These are phyloP conservation scores for Zeus faber DNA, from an alignment of 2,113 vertebrate species.

Conservation along the genomic window DNA sequence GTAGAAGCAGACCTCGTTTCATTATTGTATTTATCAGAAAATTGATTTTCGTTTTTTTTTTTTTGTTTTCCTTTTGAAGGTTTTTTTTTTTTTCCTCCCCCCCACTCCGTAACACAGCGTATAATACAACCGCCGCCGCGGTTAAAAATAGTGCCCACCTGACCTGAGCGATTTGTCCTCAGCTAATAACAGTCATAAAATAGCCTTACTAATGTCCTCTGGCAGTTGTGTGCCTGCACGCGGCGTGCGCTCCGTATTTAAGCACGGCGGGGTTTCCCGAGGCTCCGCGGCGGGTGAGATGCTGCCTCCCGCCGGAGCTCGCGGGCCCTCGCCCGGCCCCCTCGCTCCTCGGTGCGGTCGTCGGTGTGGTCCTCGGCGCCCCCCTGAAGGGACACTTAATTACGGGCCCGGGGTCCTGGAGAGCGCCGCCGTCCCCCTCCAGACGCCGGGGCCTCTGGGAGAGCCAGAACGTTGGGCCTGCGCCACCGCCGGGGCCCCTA, in stretches of 20 bases:
- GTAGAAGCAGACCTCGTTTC: conserved; percentile 48
- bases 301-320: conserved; percentile 57
- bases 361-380: conserved; percentile 52
- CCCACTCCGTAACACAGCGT: not conserved
- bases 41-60: not conserved
- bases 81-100: conserved; percentile 4
- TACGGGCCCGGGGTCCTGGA: conserved; percentile 39
- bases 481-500: conserved; percentile 51
- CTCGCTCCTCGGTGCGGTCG: conserved; percentile 42
- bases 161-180: conserved; percentile 42
- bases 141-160: conserved; percentile 36
- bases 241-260: conserved; percentile 60
- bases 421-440: conserved; percentile 43
- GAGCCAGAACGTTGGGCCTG: conserved; percentile 21
- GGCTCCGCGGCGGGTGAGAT: conserved; percentile 49
- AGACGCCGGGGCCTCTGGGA: conserved; percentile 40
- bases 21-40: conserved; percentile 18
- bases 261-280: conserved; percentile 44
- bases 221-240: conserved; percentile 51
- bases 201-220: conserved; percentile 48
- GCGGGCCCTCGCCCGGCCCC: conserved; percentile 22
- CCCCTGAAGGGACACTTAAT: conserved; percentile 71
- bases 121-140: conserved; percentile 14
- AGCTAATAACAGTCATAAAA: conserved; percentile 59
- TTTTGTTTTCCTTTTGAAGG: conserved; percentile 7